Evolutionary conservation across 2,113 vertebrate species (phyloP).

Genomic region (Aptenodytes forsteri): DNA sequence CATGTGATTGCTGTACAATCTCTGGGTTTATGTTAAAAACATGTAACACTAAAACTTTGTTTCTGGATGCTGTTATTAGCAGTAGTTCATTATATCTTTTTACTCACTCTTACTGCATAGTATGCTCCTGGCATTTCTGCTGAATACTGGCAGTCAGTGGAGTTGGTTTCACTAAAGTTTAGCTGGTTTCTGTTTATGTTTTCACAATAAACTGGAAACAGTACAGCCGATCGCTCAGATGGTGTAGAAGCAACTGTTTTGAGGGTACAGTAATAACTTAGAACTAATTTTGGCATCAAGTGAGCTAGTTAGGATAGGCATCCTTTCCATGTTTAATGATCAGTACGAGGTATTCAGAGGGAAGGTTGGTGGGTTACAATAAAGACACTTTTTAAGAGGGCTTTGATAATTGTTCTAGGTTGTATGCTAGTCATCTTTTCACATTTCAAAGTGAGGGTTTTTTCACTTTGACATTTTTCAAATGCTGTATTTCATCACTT

Average conservation of each 20-base stretch:
- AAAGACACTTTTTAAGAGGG: background rate
- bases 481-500: background rate
- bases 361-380: background rate
- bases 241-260: background rate
- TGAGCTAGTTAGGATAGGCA: background rate
- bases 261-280: background rate
- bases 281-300: background rate
- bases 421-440: background rate
- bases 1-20: rapidly evolving
- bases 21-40: rapidly evolving
- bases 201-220: background rate
- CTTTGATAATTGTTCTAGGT: background rate
- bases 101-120: rapidly evolving
- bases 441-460: background rate
- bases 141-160: background rate
- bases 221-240: background rate
- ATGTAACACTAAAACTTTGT: rapidly evolving
- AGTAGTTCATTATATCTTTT: rapidly evolving
- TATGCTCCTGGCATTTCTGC: background rate
- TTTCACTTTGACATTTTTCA: background rate
- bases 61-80: background rate
- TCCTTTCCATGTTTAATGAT: no score
- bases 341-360: background rate
- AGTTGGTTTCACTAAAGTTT: background rate
- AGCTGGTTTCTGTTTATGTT: background rate